Evolutionary conservation across 2,113 vertebrate species (phyloP).

Genomic region (Gymnobelideus leadbeateri): DNA sequence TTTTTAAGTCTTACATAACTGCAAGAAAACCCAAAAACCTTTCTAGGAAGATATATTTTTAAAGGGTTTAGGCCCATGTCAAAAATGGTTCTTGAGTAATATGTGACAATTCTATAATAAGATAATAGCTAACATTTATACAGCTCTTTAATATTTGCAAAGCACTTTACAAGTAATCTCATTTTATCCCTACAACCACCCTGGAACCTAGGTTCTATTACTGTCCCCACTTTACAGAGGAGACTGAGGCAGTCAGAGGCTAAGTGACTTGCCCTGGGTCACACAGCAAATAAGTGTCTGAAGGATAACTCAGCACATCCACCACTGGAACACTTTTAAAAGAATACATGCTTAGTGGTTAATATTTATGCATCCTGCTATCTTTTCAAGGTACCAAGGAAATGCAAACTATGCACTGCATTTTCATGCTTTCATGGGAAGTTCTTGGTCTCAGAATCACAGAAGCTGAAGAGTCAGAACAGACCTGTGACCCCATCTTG

Average conservation of each 20-base stretch:
- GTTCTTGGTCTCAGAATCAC: neutral
- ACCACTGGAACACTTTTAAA: neutral
- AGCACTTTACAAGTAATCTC: neutral
- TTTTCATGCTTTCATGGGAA: neutral
- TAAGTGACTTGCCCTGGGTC: neutral
- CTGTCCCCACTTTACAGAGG: neutral
- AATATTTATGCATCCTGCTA: neutral
- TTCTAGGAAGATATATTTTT: neutral
- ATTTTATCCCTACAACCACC: neutral
- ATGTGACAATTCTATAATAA: neutral
- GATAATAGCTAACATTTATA: neutral
- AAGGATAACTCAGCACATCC: neutral
- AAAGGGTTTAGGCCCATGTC: neutral
- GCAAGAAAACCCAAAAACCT: slow-evolving; percentile 43
- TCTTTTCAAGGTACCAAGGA: neutral
- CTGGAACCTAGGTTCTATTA: neutral
- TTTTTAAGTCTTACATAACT: slow-evolving; percentile 42
- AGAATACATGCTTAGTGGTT: neutral
- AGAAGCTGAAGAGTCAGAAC: neutral
- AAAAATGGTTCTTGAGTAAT: slow-evolving; percentile 17
- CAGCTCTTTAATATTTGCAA: neutral
- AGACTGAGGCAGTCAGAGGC: neutral
- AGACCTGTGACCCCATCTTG: neutral
- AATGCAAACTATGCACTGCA: neutral
- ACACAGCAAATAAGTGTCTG: neutral